phyloP scores from a whole-genome alignment of 1,140 invertebrate genomes.

The Lanistes nyassanus region DNA sequence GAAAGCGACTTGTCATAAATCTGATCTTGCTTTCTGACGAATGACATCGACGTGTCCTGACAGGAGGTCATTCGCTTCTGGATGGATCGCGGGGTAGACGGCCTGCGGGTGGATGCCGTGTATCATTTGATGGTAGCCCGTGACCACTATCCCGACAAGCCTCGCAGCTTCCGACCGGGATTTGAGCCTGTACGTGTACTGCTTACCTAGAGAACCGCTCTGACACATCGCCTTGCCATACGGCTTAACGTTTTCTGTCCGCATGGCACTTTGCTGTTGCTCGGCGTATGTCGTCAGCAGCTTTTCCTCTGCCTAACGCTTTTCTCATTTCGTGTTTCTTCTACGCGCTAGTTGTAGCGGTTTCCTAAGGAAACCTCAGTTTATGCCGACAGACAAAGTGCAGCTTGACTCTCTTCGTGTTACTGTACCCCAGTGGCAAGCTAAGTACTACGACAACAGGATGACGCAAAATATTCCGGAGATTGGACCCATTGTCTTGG shows the following conservation, averaged over 20 bases:
- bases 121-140: constrained; percentile 50
- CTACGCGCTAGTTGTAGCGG: no score
- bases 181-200: background rate
- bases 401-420: background rate
- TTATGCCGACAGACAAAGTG: no score
- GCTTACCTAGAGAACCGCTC: no score
- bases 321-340: no score
- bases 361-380: no score
- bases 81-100: constrained; percentile 61
- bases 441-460: constrained; percentile 3
- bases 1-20: no score
- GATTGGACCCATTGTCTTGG: background rate
- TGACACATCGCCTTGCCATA: no score
- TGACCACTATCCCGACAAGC: constrained; percentile 34
- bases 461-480: constrained; percentile 4
- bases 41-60: background rate
- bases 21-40: background rate
- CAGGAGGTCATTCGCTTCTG: constrained; percentile 54
- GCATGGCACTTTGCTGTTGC: no score
- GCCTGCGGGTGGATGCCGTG: constrained; percentile 57
- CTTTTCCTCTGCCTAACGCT: no score
- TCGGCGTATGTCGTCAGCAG: no score
- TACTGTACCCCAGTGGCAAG: background rate
- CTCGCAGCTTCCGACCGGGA: background rate
- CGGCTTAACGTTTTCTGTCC: no score